Evolutionary conservation across 2,797 vertebrate genomes (phyloP).

Genomic region (Sebastes wilsoni): DNA sequence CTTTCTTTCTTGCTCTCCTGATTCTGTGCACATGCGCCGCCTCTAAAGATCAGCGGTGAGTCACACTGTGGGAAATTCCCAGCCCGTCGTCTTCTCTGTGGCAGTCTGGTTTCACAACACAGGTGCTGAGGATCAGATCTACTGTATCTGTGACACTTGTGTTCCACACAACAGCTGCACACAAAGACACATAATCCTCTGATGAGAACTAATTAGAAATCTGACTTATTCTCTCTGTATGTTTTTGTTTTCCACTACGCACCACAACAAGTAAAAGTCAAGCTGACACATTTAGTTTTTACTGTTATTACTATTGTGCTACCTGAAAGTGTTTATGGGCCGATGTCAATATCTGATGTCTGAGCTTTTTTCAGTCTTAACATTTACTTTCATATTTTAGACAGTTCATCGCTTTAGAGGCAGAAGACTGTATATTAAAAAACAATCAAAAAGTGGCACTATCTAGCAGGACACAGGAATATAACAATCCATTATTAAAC

Average conservation of each 20-base stretch:
- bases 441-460: not conserved
- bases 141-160: conserved; percentile 62
- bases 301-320: not conserved
- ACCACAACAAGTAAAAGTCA: conserved; percentile 39
- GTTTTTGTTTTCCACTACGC: conserved; percentile 40
- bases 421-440: not conserved
- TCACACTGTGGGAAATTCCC: conserved; percentile 87
- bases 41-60: conserved; percentile 68
- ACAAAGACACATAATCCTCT: conserved; percentile 19
- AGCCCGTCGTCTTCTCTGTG: conserved; percentile 55
- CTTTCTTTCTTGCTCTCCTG: conserved; percentile 52
- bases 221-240: conserved; percentile 10
- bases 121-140: conserved; percentile 74
- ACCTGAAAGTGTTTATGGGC: not conserved
- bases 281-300: conserved; percentile 31
- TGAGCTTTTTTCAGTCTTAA: not conserved
- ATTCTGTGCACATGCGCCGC: conserved; percentile 68
- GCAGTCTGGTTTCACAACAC: conserved; percentile 73
- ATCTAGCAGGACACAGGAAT: not conserved
- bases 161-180: conserved; percentile 69
- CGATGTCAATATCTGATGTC: not conserved
- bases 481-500: not conserved
- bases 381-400: not conserved
- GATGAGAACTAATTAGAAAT: conserved; percentile 41
- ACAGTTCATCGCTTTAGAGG: not conserved